These are phyloP conservation scores for Drosophila willistoni DNA, from an alignment of 1,140 invertebrate genomes.

Conservation along the genomic window DNA sequence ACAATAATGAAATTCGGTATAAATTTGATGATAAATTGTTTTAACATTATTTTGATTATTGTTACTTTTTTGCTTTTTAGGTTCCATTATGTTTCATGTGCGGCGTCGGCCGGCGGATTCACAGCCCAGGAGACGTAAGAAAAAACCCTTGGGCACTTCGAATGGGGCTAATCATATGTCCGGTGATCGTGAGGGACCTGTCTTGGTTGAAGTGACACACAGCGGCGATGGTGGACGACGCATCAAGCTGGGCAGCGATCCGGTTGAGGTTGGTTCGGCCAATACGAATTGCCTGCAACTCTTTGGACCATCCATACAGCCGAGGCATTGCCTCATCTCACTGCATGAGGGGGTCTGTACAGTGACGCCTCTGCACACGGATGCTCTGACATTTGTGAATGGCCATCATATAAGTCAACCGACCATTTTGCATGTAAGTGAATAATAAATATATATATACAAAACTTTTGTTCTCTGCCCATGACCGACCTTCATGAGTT, in stretches of 20 bases:
- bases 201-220: conserved; percentile 86
- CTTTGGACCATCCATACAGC: conserved; percentile 92
- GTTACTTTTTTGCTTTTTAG: conserved; percentile 84
- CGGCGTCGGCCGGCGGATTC: conserved; percentile 93
- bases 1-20: conserved; percentile 53
- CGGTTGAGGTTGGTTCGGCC: conserved; percentile 88
- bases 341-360: conserved; percentile 95
- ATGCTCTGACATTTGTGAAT: conserved; percentile 97
- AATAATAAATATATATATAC: background rate
- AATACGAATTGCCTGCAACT: conserved; percentile 87
- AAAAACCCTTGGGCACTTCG: conserved; percentile 89
- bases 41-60: background rate
- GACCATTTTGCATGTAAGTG: conserved; percentile 92
- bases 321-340: conserved; percentile 96
- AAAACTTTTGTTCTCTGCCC: background rate
- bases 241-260: conserved; percentile 85
- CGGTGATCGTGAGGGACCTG: conserved; percentile 84
- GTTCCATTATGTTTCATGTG: conserved; percentile 97
- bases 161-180: conserved; percentile 83
- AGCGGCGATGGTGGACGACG: conserved; percentile 87
- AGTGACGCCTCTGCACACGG: conserved; percentile 95
- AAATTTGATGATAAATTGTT: conserved; percentile 6
- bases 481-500: background rate
- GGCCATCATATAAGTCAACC: conserved; percentile 96
- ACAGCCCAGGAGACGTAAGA: conserved; percentile 94